Evolutionary conservation across 2,888 invertebrate species (phyloP).

Genomic region (Osmoderma eremita): DNA sequence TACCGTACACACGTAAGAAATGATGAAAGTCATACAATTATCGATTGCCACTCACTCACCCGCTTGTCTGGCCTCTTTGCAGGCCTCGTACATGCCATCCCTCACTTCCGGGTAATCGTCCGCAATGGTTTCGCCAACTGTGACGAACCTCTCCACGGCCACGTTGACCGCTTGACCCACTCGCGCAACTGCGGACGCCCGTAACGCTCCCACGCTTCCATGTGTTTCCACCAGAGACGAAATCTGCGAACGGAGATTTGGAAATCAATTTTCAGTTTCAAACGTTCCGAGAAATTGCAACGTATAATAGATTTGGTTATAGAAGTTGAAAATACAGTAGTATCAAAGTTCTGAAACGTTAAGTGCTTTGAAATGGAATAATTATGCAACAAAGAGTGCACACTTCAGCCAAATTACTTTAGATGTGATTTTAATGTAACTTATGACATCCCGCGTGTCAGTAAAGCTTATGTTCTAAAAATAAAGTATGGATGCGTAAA

Average conservation of each 20-base stretch:
- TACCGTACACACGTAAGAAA: too few species aligned
- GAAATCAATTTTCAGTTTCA: neutral
- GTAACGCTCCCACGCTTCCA: conserved; percentile 70
- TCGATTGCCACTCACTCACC: conserved; percentile 68
- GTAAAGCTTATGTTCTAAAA: too few species aligned
- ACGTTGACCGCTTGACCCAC: conserved; percentile 97
- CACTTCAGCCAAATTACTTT: too few species aligned
- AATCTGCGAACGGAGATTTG: conserved; percentile 71
- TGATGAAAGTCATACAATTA: too few species aligned
- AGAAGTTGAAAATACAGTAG: too few species aligned
- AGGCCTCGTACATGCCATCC: conserved; percentile 98
- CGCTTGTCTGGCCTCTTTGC: conserved; percentile 94
- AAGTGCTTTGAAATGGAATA: too few species aligned
- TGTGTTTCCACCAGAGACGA: conserved; percentile 88
- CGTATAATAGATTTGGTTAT: too few species aligned
- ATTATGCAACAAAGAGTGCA: too few species aligned
- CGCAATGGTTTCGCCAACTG: conserved; percentile 98
- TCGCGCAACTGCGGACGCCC: conserved; percentile 84
- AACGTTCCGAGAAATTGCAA: neutral
- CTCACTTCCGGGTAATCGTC: conserved; percentile 98
- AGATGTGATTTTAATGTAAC: too few species aligned
- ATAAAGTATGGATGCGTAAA: too few species aligned
- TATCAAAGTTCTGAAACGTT: too few species aligned
- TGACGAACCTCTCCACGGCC: conserved; percentile 97
- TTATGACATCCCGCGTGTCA: too few species aligned